phyloP scores from a whole-genome alignment of 2,888 invertebrate species.

The Meliscaeva auricollis region DNA sequence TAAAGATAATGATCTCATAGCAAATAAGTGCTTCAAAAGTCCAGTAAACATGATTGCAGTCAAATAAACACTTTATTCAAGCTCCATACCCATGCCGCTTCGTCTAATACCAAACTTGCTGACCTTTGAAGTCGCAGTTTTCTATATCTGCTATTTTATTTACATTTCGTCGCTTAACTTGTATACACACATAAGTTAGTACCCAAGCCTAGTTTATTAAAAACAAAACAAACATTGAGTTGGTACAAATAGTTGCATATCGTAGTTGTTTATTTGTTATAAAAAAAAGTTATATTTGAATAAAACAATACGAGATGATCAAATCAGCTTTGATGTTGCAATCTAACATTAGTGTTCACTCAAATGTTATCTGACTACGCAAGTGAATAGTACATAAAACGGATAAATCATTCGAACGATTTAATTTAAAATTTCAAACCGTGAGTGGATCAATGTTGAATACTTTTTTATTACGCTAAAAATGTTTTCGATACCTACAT shows the following conservation, averaged over 20 bases:
- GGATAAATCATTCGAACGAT: not conserved
- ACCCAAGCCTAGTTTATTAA: conserved; percentile 23
- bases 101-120: not conserved
- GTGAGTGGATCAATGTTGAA: conserved; percentile 3
- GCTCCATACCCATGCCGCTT: not conserved
- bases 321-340: conserved; percentile 52
- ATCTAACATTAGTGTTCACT: conserved; percentile 15
- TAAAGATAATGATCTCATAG: conserved; percentile 6
- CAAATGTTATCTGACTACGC: conserved; percentile 39
- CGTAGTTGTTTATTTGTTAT: conserved; percentile 31
- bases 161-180: conserved; percentile 34
- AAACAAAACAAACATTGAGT: conserved; percentile 56
- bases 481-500: no score
- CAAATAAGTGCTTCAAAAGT: not conserved
- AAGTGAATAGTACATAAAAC: conserved; percentile 3
- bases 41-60: not conserved
- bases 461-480: not conserved
- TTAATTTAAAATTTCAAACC: not conserved
- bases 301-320: conserved; percentile 6
- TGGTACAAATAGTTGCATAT: conserved; percentile 56
- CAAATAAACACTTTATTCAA: conserved; percentile 10
- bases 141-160: not conserved
- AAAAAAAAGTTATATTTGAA: conserved; percentile 40
- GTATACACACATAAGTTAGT: conserved; percentile 6
- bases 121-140: conserved; percentile 11